These are phyloP conservation scores for Stegostoma tigrinum DNA, from an alignment of 2,113 vertebrate genomes.

Conservation along the genomic window DNA sequence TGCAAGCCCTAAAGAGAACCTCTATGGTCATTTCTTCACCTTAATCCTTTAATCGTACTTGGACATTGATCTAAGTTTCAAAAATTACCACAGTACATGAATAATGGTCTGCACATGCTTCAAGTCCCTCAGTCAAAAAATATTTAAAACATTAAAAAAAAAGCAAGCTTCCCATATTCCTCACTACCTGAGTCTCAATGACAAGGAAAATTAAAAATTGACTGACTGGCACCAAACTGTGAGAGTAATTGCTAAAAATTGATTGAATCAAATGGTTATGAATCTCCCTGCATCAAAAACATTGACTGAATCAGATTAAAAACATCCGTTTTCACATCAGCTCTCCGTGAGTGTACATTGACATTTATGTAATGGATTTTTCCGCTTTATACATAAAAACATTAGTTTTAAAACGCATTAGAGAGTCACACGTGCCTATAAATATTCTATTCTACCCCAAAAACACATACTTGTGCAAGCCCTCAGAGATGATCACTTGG, in stretches of 20 bases:
- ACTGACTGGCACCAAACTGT: background rate
- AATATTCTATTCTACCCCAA: background rate
- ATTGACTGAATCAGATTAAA: background rate
- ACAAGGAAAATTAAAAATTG: conserved; percentile 34
- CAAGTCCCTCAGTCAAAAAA: background rate
- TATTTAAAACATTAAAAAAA: background rate
- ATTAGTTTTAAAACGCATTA: background rate
- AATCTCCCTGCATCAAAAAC: conserved; percentile 25
- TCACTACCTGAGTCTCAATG: background rate
- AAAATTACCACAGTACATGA: background rate
- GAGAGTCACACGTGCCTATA: background rate
- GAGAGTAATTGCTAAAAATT: background rate
- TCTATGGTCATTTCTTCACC: background rate
- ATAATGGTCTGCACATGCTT: too few relatives aligned
- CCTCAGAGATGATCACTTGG: background rate
- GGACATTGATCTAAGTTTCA: background rate
- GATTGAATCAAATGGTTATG: conserved; percentile 16
- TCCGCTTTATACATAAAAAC: conserved; percentile 14
- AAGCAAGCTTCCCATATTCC: background rate
- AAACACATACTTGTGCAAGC: background rate
- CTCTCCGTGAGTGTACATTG: background rate
- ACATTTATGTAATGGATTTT: background rate
- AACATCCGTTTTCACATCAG: background rate
- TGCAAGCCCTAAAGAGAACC: background rate
- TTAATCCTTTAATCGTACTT: background rate